Evolutionary conservation across 2,797 vertebrate species (phyloP).

Genomic region (Mormyrus proboscirostris): DNA sequence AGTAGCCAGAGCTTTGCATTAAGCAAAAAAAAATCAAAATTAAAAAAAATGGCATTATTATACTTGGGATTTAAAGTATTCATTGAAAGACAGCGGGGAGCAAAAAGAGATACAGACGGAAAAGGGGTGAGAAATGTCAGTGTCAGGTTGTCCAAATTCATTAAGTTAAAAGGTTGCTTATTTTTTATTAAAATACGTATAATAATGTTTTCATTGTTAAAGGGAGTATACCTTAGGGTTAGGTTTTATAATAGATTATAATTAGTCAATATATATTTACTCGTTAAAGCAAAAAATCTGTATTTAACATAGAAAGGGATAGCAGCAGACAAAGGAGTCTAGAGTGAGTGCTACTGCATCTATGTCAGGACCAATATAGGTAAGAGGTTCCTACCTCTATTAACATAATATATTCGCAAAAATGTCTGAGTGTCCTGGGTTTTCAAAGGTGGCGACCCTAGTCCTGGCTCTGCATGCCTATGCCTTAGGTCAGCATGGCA

Average conservation of each 20-base stretch:
- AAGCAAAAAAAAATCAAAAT: neutral
- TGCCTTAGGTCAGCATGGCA: neutral
- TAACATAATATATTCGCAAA: no score
- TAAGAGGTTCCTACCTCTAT: no score
- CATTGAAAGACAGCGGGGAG: neutral
- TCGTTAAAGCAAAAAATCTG: neutral
- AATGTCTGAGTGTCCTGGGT: no score
- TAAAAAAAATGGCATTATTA: neutral
- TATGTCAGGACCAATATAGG: neutral
- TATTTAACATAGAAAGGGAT: neutral
- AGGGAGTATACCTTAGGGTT: neutral
- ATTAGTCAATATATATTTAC: neutral
- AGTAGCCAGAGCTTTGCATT: neutral
- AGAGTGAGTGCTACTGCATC: neutral
- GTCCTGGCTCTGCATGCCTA: neutral
- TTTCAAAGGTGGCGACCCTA: no score
- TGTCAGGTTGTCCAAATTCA: neutral
- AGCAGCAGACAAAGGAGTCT: neutral
- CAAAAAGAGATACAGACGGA: neutral
- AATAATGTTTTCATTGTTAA: neutral
- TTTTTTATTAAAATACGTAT: neutral
- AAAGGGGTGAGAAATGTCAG: neutral
- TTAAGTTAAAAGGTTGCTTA: neutral
- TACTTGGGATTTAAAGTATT: neutral
- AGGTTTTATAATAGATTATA: neutral